Evolutionary conservation across 1,140 invertebrate genomes (phyloP).

Genomic region (Eufriesea mexicana): DNA sequence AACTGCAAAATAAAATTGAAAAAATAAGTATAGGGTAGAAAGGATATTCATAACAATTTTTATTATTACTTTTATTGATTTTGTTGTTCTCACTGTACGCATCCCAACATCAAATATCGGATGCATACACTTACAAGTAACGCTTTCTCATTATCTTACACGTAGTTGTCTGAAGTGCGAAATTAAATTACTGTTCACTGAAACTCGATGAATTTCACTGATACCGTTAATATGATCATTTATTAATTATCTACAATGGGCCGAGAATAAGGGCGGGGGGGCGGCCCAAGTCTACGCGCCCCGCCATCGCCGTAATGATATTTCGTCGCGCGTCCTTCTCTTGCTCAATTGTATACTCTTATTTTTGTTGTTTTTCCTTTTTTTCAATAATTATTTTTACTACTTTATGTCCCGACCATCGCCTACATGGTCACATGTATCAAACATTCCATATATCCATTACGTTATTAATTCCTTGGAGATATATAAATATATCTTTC

Average conservation of each 20-base stretch:
- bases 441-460: constrained; percentile 47
- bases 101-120: constrained; percentile 82
- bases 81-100: constrained; percentile 75
- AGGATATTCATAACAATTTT: constrained; percentile 57
- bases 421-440: constrained; percentile 54
- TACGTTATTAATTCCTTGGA: constrained; percentile 2
- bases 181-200: constrained; percentile 75
- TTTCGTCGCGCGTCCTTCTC: constrained; percentile 78
- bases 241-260: constrained; percentile 81
- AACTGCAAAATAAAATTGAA: not conserved
- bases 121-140: constrained; percentile 78
- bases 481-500: constrained; percentile 20
- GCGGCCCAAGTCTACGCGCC: constrained; percentile 82
- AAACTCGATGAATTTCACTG: constrained; percentile 68
- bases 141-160: constrained; percentile 77
- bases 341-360: constrained; percentile 61
- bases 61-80: constrained; percentile 78
- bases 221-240: constrained; percentile 70
- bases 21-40: constrained; percentile 6
- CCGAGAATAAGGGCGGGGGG: constrained; percentile 80
- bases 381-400: constrained; percentile 55
- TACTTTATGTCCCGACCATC: constrained; percentile 55
- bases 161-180: constrained; percentile 75
- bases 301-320: constrained; percentile 81
- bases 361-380: constrained; percentile 26